A percentile compares a stretch with the other conserved stretches of the same genome.
phyloP scores from a whole-genome alignment of 2,797 vertebrate species.

The Hapalemur alaotrensis region DNA sequence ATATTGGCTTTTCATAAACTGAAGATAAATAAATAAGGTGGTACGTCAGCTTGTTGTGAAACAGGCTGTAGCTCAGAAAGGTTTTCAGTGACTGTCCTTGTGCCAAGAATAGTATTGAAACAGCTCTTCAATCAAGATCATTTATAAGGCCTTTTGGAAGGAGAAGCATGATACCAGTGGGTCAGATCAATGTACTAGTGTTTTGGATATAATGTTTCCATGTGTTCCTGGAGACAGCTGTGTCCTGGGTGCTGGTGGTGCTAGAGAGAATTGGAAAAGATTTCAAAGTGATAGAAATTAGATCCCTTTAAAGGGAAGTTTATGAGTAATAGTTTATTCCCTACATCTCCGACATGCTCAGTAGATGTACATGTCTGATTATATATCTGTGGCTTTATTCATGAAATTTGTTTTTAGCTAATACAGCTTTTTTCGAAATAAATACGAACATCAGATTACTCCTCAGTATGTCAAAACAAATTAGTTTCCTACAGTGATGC shows the following conservation, averaged over 20 bases:
- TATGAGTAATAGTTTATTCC: slow-evolving; percentile 48
- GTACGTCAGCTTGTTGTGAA: slow-evolving; percentile 64
- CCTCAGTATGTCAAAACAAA: slow-evolving; percentile 76
- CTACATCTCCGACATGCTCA: background rate
- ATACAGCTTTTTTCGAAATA: slow-evolving; percentile 73
- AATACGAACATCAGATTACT: slow-evolving; percentile 71
- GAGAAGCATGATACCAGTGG: background rate
- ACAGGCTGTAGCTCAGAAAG: slow-evolving; percentile 54
- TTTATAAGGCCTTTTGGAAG: slow-evolving; percentile 58
- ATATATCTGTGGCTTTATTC: slow-evolving; percentile 67
- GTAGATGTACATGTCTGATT: slow-evolving; percentile 38
- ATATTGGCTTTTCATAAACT: slow-evolving; percentile 66
- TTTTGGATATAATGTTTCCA: slow-evolving; percentile 18
- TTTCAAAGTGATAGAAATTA: slow-evolving; percentile 60
- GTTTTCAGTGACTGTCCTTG: slow-evolving; percentile 60
- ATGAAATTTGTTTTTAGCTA: slow-evolving; percentile 76
- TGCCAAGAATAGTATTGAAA: slow-evolving; percentile 75
- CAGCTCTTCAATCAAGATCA: slow-evolving; percentile 76
- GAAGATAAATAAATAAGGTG: slow-evolving; percentile 67
- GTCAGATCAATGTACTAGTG: background rate
- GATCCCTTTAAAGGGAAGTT: slow-evolving; percentile 47
- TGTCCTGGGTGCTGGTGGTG: slow-evolving; percentile 68
- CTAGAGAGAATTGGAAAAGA: slow-evolving; percentile 45
- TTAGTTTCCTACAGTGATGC: slow-evolving; percentile 70
- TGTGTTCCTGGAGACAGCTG: slow-evolving; percentile 39